Evolutionary conservation across 2,797 vertebrate genomes (phyloP), one percentile per base, ranked within the genome.

Genomic region (Zenarchopterus dispar): DNA sequence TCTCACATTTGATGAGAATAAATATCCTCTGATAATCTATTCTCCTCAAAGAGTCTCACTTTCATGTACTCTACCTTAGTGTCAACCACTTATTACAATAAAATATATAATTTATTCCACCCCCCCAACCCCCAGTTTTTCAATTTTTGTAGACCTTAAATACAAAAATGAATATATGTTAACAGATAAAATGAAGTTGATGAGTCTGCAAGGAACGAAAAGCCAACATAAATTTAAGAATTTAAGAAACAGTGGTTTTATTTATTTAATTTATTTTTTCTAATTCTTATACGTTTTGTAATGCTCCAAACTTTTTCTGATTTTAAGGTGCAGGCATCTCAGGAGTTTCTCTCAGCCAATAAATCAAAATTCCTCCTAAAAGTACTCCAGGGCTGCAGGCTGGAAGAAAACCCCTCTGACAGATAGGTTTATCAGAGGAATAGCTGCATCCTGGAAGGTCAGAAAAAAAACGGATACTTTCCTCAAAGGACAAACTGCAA

Each of bases 351-450:
- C 74, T 75, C 61, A 66, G 70, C 75, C 82, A 77, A 86, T 83
- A 79, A 84, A 86, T 88, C 83, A 70, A 80, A 67, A 62, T 75
- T 74, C 54, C 51, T 71, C 71, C 74, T 78, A 11, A 56, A 84
- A 77, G 79, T 65, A 67, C 77, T 67, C 57, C 31, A 73, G 45
- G 56, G 78, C 67, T 79, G 54, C 55, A 47, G 80, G 81, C 70
- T 53, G 36, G 49, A 62, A 71, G 75, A 76, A 86, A 87, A 73
- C 44, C 67, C 54, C 26, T 71, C 62, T 80, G 83, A 86, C 70
- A 68, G 83, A 86, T 33, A 28, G 81, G 66, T 81, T 86, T 77
- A 84, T 87, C 84, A 83, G 71, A 80, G 87, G 86, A 85, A 82
- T 77, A 77, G 78, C 67, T 81, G 74, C 56, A 69, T 70, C 59